A percentile compares a stretch with the other conserved stretches of the same genome.
phyloP scores from a whole-genome alignment of 2,888 invertebrate genomes.

The Orgyia antiqua region DNA sequence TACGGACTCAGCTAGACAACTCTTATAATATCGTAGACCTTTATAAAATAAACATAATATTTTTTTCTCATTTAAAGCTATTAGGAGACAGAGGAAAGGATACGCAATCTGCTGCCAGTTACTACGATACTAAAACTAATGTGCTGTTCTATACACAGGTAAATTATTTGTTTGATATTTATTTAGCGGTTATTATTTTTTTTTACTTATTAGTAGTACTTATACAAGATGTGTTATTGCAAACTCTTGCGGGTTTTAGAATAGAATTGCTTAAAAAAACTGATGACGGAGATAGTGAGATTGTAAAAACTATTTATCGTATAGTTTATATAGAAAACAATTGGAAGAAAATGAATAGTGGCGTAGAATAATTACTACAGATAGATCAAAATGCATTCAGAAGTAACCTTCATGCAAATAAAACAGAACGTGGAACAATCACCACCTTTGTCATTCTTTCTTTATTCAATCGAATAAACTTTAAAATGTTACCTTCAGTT shows the following conservation, averaged over 20 bases:
- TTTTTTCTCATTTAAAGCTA: conserved; percentile 53
- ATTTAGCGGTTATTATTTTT: too few species aligned
- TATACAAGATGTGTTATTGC: too few species aligned
- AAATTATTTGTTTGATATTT: conserved; percentile 4
- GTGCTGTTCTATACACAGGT: conserved; percentile 88
- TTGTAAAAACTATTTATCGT: not conserved
- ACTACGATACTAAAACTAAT: conserved; percentile 81
- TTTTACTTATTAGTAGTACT: too few species aligned
- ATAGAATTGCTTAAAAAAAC: not conserved
- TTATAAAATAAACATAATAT: too few species aligned
- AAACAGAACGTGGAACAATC: conserved; percentile 21
- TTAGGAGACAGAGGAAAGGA: conserved; percentile 84
- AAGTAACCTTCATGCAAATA: conserved; percentile 20
- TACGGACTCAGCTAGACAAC: too few species aligned
- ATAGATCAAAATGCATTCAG: conserved; percentile 6
- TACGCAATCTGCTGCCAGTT: conserved; percentile 86
- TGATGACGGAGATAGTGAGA: not conserved
- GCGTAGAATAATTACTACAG: conserved; percentile 3
- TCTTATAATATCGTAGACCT: too few species aligned
- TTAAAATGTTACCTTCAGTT: not conserved
- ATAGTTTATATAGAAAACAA: conserved; percentile 1
- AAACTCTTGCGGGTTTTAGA: too few species aligned
- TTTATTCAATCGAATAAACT: conserved; percentile 12
- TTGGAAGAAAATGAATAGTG: conserved; percentile 1
- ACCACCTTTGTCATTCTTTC: conserved; percentile 15